Evolutionary conservation across 2,888 invertebrate genomes (phyloP), one percentile per base, ranked within the genome.

Genomic region (Oeneis ivallda): DNA sequence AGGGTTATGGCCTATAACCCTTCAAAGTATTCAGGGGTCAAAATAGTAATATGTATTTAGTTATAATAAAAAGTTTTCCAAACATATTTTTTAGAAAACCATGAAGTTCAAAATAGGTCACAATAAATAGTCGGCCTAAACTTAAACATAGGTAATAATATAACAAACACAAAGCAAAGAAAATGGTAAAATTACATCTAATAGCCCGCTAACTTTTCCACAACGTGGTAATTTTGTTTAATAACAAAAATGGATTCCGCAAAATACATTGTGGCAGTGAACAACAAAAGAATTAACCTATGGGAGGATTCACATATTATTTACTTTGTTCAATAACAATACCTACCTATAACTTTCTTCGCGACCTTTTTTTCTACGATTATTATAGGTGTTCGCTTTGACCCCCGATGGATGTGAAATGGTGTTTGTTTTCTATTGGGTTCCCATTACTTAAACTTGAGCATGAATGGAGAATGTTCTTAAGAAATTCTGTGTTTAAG

Each of bases 251-350:
- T 60, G 60, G 49, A 17, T 17, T 37, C 11, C 13, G 39, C 17
- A 10, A 19, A 60, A 19, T 10, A 50, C 26, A 1, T 10, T 50
- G 13, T 11, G 17, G 5, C 13, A 1, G 6, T 49, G 41, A 39
- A 17, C 32, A 47, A 60, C 47, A 41, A 68, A 34, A 59, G 57
- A 60, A 62, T n/a, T 65, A 59, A 67, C 64, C 41, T 64, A 67
- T 72, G 69, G 58, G 71, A 68, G 39, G 43, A 26, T 58, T 72
- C 71, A 57, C 72, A 71, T 72, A 26, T 26, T 26, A 63, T 59
- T 63, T 66, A 64, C 62, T 39, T 62, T 62, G 70, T 71, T 71
- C 26, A 34, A 45, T 45, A 47, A 47, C 15, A 47, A 8, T 56
- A 47, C 26, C n/a, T n/a, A n/a, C n/a, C 26, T 26, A 26, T 39